Evolutionary conservation across 2,888 invertebrate genomes (phyloP).

Genomic region (Hecatera dysodea): DNA sequence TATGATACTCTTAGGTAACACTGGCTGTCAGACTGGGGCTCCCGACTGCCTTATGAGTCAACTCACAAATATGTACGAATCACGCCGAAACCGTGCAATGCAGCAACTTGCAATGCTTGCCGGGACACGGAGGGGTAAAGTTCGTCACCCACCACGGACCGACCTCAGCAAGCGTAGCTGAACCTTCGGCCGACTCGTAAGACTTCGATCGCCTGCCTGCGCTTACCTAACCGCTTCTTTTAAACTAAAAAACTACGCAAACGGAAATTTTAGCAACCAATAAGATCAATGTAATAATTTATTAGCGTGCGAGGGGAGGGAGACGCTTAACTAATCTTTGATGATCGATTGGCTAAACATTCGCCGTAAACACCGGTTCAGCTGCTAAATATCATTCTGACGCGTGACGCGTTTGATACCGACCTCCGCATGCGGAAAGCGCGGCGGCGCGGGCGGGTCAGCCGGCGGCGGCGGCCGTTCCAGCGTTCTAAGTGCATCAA

Average conservation of each 20-base stretch:
- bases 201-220: not conserved
- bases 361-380: conserved; percentile 51
- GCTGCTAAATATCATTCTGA: conserved; percentile 63
- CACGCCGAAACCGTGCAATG: not conserved
- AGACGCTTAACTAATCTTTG: conserved; percentile 18
- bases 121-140: not conserved
- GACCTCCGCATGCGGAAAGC: not conserved
- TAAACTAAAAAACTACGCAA: conserved; percentile 1
- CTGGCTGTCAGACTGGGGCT: not conserved
- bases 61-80: not conserved
- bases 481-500: not conserved
- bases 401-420: conserved; percentile 4
- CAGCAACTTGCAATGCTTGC: not conserved
- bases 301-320: conserved; percentile 5
- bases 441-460: not conserved
- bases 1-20: too few relatives aligned
- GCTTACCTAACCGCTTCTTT: not conserved
- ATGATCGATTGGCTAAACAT: conserved; percentile 30
- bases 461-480: not conserved
- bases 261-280: conserved; percentile 9
- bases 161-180: too few relatives aligned
- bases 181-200: too few relatives aligned
- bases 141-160: too few relatives aligned
- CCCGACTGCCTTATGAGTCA: not conserved
- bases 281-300: conserved; percentile 22